Base-by-base conservation (phyloP, 2,113 vertebrate genomes). In the Rhinoderma darwinii region DNA sequence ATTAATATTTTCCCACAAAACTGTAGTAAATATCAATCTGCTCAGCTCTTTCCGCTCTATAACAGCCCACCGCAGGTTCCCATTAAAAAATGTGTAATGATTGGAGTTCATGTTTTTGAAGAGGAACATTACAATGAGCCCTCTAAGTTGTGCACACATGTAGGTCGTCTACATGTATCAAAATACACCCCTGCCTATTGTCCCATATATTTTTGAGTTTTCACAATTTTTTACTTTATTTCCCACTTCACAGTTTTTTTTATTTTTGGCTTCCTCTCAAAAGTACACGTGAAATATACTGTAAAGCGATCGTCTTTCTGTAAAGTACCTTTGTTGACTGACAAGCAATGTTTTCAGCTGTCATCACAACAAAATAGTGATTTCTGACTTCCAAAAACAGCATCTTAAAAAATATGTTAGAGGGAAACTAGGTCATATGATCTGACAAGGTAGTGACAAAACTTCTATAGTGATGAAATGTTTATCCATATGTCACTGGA, bases 401-500 rank as follows among this genome's bases (percentile, higher is more conserved):
- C 73, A 30, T 44, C 73, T 77, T 77, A 76, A 50, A 61, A 85
- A 78, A 85, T 76, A 56, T 75, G 27, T 85, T 85, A 50, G 54
- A 37, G 50, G 73, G 10, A 85, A 85, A 76, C 39, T 85, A 78
- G 84, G 84, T 78, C 84, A 85, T 77, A 77, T 77, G 73, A 77
- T 63, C 37, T 85, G 84, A 85, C 84, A 77, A 85, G 50, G 41
- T 25, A 20, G 84, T 66, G 74, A 85, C 73, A 85, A 78, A 43
- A n/a, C 56, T 44, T 84, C 35, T 43, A 61, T 61, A 76, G 83
- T 14, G 72, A 61, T 84, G 54, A 84, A 84, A 84, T 77, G 54
- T 54, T 83, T 77, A 63, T 32, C 73, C 72, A 76, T 84, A 84
- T 84, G 83, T 74, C 83, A 84, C 54, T 9, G 27, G 15, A 63